Percentiles rank a stretch among this genome's conserved stretches.
Conservation (phyloP, 2,113 vertebrate species). For the Lophura nycthemera region DNA sequence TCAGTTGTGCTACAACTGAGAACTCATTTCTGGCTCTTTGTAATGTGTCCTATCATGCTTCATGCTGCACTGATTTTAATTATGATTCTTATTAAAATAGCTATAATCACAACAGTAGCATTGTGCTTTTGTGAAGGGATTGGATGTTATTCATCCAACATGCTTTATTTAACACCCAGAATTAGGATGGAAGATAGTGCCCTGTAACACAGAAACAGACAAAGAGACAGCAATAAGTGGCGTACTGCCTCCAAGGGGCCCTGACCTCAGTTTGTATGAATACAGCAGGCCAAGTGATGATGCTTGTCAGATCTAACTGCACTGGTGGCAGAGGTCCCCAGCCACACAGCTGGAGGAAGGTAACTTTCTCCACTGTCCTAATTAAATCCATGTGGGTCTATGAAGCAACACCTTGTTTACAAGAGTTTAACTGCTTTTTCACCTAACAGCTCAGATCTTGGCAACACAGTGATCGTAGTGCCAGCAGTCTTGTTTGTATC, state of each 20-base stretch:
- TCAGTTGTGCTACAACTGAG: background rate
- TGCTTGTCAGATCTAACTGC: background rate
- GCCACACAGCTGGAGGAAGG: background rate
- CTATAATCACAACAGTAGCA: background rate
- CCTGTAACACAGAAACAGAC: background rate
- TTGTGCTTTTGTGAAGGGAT: background rate
- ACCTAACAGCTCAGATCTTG: background rate
- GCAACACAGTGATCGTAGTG: background rate
- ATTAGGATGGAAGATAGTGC: background rate
- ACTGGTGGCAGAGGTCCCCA: fast-evolving
- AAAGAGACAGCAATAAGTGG: background rate
- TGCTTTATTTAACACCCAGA: background rate
- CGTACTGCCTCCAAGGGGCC: background rate
- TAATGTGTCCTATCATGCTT: fast-evolving
- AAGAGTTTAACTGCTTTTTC: background rate
- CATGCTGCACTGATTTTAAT: background rate
- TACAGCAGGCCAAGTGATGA: background rate
- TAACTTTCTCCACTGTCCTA: background rate
- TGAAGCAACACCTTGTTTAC: background rate
- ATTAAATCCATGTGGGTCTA: background rate
- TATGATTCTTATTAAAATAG: background rate
- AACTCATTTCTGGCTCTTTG: background rate
- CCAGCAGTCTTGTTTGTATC: background rate
- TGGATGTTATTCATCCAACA: background rate
- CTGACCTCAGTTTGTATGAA: background rate